Evolutionary conservation across 2,888 invertebrate species (phyloP).

Genomic region (Dichetophora obliterata): DNA sequence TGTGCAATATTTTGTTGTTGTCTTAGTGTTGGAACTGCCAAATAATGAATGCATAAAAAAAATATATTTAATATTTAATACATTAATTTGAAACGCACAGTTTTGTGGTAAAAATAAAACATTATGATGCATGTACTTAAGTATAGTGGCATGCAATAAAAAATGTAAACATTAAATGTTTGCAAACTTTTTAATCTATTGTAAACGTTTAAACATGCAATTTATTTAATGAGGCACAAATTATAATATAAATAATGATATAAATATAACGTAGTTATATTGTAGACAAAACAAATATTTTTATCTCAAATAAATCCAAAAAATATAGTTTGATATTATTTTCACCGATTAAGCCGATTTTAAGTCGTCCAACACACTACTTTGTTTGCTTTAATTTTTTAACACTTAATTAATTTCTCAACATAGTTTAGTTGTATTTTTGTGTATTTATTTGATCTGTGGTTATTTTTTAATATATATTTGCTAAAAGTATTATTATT

Average conservation of each 20-base stretch:
- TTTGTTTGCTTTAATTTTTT: constrained; percentile 6
- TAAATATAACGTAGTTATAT: neutral
- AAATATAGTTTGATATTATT: constrained; percentile 5
- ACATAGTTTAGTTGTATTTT: neutral
- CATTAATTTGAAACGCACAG: too few species aligned
- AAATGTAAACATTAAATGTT: too few species aligned
- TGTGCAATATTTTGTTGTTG: too few species aligned
- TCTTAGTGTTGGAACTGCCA: too few species aligned
- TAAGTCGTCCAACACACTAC: constrained; percentile 9
- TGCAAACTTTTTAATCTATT: too few species aligned
- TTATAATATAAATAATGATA: neutral
- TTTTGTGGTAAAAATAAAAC: too few species aligned
- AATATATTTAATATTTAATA: too few species aligned
- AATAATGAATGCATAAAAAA: too few species aligned
- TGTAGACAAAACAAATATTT: neutral
- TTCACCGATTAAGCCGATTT: neutral
- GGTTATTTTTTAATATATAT: neutral
- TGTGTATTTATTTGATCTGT: neutral
- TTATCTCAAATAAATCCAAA: neutral
- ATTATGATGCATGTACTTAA: too few species aligned
- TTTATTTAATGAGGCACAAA: neutral
- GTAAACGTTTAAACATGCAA: too few species aligned
- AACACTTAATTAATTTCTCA: neutral
- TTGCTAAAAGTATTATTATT: neutral
- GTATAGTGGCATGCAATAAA: too few species aligned